A percentile compares a stretch with the other conserved stretches of the same genome.
Conservation (phyloP, 2,888 invertebrate genomes). For the Cosmopolites sordidus region DNA sequence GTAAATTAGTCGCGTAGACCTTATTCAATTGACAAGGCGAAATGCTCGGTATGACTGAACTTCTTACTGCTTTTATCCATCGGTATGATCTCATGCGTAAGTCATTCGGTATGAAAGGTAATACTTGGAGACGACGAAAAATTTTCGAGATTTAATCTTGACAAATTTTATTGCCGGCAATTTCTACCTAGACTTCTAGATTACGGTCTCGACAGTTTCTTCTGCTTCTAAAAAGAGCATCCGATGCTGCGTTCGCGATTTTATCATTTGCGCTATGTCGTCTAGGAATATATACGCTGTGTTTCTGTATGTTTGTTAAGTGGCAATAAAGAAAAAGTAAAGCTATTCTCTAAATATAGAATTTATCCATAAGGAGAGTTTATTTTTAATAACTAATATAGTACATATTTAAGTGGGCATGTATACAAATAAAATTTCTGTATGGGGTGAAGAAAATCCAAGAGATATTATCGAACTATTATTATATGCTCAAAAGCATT, state of each 20-base stretch:
- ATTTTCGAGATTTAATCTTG: conserved; percentile 11
- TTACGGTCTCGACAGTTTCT: conserved; percentile 6
- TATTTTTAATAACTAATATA: too few species aligned
- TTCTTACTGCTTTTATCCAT: background rate
- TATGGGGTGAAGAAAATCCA: too few species aligned
- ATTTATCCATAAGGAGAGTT: too few species aligned
- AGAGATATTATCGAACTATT: too few species aligned
- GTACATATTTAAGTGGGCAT: too few species aligned
- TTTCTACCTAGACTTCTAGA: conserved; percentile 16
- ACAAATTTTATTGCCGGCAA: conserved; percentile 16
- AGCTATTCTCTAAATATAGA: too few species aligned
- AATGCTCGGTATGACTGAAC: background rate
- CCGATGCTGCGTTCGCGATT: background rate
- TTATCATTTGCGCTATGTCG: too few species aligned
- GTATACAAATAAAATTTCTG: too few species aligned
- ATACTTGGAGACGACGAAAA: conserved; percentile 11
- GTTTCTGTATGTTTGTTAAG: too few species aligned
- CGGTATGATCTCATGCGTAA: conserved; percentile 13
- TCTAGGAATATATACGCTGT: too few species aligned
- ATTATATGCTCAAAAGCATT: too few species aligned
- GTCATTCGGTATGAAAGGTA: conserved; percentile 15
- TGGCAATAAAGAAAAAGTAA: too few species aligned
- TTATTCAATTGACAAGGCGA: background rate
- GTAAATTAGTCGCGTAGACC: background rate
- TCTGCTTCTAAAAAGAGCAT: background rate